These are phyloP conservation scores for Rhabdophis nuchalis DNA, from an alignment of 2,797 vertebrate genomes.

Conservation along the genomic window DNA sequence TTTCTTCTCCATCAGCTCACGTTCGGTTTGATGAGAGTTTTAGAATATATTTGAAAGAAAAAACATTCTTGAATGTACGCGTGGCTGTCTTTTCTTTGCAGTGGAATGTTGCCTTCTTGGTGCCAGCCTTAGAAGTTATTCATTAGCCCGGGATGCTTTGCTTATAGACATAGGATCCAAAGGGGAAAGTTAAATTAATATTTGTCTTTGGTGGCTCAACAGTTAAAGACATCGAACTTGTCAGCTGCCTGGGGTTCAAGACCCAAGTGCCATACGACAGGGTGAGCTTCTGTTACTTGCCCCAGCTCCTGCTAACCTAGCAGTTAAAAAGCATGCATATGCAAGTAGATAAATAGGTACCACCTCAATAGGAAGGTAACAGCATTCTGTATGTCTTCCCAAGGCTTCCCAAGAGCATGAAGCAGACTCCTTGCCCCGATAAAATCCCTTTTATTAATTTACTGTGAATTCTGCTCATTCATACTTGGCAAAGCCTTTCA, in stretches of 20 bases:
- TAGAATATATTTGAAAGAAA: not conserved
- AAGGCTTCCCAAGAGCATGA: too few species aligned
- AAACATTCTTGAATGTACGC: not conserved
- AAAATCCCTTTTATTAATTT: too few species aligned
- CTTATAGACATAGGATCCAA: too few species aligned
- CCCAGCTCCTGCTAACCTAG: not conserved
- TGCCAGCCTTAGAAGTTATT: not conserved
- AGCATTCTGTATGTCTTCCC: not conserved
- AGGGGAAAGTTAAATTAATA: not conserved
- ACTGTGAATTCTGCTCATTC: too few species aligned
- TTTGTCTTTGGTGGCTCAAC: not conserved
- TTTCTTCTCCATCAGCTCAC: not conserved
- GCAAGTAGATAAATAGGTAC: not conserved
- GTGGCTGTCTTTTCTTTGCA: not conserved
- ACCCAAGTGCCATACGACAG: not conserved
- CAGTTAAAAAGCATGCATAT: not conserved
- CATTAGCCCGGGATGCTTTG: not conserved
- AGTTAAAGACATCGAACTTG: not conserved
- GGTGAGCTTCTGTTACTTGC: not conserved
- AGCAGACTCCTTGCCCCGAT: too few species aligned
- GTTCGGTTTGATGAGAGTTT: not conserved
- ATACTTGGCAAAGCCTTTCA: too few species aligned
- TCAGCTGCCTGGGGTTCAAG: not conserved
- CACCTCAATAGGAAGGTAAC: not conserved
- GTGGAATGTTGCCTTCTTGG: not conserved